phyloP scores from a whole-genome alignment of 2,113 vertebrate species.

The Siniperca knerii region DNA sequence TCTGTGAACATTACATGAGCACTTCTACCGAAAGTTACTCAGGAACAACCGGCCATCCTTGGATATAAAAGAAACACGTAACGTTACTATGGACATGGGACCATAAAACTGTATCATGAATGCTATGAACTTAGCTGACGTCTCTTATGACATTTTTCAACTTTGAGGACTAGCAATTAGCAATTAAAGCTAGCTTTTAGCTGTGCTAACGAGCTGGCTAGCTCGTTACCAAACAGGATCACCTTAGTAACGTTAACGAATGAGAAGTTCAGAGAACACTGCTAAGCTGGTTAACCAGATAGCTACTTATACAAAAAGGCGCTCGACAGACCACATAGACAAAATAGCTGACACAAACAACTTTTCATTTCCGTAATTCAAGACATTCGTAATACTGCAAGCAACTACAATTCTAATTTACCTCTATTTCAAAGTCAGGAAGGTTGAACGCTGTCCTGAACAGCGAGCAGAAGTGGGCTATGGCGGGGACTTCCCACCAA shows the following conservation, averaged over 20 bases:
- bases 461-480: constrained; percentile 97
- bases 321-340: background rate
- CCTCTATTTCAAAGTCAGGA: constrained; percentile 98
- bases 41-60: background rate
- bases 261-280: constrained; percentile 60
- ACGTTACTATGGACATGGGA: background rate
- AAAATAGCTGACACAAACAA: constrained; percentile 79
- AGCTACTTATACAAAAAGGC: constrained; percentile 5
- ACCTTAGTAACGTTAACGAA: constrained; percentile 41
- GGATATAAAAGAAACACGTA: background rate
- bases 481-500: constrained; percentile 98
- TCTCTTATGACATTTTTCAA: background rate
- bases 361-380: constrained; percentile 62
- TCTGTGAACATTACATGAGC: background rate
- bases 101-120: rapidly evolving
- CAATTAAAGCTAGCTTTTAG: constrained; percentile 21
- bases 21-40: constrained; percentile 23
- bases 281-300: constrained; percentile 64
- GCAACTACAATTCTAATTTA: constrained; percentile 70
- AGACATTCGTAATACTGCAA: background rate
- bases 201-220: constrained; percentile 53
- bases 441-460: constrained; percentile 96
- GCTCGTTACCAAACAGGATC: constrained; percentile 65
- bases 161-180: background rate
- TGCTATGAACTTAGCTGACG: background rate